Percentiles rank a stretch among this genome's conserved stretches.
These are phyloP conservation scores for Anarrhichthys ocellatus DNA, from an alignment of 2,113 vertebrate genomes.

Conservation along the genomic window DNA sequence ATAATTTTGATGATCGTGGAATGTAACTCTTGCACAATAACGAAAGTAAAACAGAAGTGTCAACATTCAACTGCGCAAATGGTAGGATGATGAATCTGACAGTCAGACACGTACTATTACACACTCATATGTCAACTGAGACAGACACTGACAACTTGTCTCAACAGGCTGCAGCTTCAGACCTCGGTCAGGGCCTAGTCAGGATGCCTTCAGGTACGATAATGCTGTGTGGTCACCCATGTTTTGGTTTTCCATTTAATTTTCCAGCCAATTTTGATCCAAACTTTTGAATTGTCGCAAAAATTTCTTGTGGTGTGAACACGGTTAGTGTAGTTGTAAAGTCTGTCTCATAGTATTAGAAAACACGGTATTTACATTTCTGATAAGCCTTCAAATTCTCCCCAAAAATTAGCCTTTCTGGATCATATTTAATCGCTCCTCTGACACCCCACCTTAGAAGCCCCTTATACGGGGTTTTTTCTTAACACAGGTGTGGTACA, in stretches of 20 bases:
- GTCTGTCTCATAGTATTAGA: not conserved
- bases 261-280: too few species aligned
- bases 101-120: not conserved
- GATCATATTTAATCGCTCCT: not conserved
- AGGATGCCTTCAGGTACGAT: too few species aligned
- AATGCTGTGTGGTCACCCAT: too few species aligned
- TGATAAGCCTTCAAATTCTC: not conserved
- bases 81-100: not conserved
- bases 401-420: not conserved
- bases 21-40: not conserved
- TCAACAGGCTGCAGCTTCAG: too few species aligned
- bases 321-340: not conserved
- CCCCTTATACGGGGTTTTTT: too few species aligned
- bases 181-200: too few species aligned
- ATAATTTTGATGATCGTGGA: too few species aligned
- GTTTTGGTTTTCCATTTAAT: too few species aligned
- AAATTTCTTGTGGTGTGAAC: too few species aligned
- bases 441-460: not conserved
- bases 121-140: too few species aligned
- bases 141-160: too few species aligned
- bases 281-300: too few species aligned
- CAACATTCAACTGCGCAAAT: not conserved
- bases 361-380: not conserved
- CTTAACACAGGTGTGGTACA: not conserved
- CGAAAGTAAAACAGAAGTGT: not conserved